phyloP scores from a whole-genome alignment of 2,888 invertebrate species.

The Meghimatium bilineatum region DNA sequence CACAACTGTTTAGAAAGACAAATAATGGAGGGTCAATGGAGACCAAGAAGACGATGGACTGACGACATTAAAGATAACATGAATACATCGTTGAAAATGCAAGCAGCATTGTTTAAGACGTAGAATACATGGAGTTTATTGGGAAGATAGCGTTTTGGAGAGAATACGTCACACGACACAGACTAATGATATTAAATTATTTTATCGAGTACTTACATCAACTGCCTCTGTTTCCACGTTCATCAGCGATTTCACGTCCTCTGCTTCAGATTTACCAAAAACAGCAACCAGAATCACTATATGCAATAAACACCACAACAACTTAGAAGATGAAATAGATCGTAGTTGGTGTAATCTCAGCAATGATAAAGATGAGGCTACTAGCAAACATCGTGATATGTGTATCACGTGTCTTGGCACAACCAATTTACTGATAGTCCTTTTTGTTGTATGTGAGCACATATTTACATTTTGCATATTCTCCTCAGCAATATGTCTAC shows the following conservation, averaged over 20 bases:
- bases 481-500: background rate
- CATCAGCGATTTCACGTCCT: background rate
- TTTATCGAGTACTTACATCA: slow-evolving; percentile 16
- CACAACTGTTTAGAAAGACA: no score
- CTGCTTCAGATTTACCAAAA: background rate
- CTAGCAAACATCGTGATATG: background rate
- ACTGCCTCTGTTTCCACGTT: background rate
- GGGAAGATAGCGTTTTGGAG: no score
- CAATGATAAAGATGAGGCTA: background rate
- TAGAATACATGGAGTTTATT: no score
- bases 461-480: background rate
- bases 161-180: no score
- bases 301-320: background rate
- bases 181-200: background rate
- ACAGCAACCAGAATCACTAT: background rate
- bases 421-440: background rate
- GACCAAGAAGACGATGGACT: no score
- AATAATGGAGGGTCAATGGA: no score
- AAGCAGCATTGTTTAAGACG: no score
- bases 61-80: no score
- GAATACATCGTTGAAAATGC: no score
- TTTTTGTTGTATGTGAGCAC: background rate
- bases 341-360: background rate
- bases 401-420: background rate
- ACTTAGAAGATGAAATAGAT: background rate